Percentiles rank a stretch among this genome's conserved stretches.
Evolutionary conservation across 2,888 invertebrate species (phyloP).

Genomic region (Abrostola triplasia): DNA sequence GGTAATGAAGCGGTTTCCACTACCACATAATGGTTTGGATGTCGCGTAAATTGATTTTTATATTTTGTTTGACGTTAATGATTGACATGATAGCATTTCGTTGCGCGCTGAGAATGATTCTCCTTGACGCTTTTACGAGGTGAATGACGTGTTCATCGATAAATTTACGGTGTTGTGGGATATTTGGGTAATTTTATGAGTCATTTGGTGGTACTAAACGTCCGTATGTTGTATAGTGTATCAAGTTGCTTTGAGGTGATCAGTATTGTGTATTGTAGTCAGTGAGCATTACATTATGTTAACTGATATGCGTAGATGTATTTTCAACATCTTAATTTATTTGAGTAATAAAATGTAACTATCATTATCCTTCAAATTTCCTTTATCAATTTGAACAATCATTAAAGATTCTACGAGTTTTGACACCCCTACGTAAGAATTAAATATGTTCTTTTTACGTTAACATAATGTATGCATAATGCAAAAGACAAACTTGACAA

Average conservation of each 20-base stretch:
- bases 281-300: not conserved
- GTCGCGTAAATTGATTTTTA: conserved; percentile 85
- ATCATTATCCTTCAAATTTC: no score
- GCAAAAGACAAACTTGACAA: no score
- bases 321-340: no score
- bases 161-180: conserved; percentile 84
- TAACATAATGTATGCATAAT: no score
- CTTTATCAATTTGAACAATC: no score
- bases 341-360: no score
- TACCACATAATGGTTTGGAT: conserved; percentile 78
- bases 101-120: conserved; percentile 58
- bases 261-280: conserved; percentile 33
- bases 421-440: no score
- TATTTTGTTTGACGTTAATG: conserved; percentile 88
- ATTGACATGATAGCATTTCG: conserved; percentile 81
- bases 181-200: conserved; percentile 86
- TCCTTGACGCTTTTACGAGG: conserved; percentile 77
- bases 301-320: not conserved
- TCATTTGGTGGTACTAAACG: conserved; percentile 83
- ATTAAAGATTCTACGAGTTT: no score
- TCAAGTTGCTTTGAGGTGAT: conserved; percentile 70
- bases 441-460: no score
- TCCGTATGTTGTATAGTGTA: conserved; percentile 72
- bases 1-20: conserved; percentile 84
- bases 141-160: conserved; percentile 77